Evolutionary conservation across 2,797 vertebrate species (phyloP).

Genomic region (Pagetopsis macropterus): DNA sequence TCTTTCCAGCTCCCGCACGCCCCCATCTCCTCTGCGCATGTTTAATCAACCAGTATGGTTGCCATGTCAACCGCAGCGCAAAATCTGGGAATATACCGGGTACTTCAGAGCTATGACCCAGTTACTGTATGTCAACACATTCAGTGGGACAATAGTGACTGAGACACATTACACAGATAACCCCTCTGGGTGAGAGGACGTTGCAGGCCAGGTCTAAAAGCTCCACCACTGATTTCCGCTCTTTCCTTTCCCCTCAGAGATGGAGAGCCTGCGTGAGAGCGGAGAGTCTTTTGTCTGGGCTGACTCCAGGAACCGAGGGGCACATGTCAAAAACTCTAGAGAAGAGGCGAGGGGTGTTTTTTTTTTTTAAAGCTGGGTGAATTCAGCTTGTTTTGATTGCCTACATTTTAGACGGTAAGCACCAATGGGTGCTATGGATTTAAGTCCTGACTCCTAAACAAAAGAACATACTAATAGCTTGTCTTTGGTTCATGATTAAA

Average conservation of each 20-base stretch:
- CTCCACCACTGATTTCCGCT: constrained; percentile 62
- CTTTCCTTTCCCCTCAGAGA: constrained; percentile 39
- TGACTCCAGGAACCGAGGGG: constrained; percentile 33
- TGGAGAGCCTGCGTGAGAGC: constrained; percentile 43
- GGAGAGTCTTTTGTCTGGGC: constrained; percentile 45
- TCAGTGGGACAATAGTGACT: constrained; percentile 89
- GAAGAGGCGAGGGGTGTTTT: not conserved
- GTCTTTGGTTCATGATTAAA: constrained; percentile 1
- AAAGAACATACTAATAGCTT: not conserved
- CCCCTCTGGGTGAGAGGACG: constrained; percentile 72
- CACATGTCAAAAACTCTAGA: constrained; percentile 41
- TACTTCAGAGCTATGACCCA: constrained; percentile 95
- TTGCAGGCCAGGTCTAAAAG: constrained; percentile 72
- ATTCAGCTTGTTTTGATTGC: constrained; percentile 16
- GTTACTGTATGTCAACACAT: constrained; percentile 96
- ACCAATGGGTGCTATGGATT: constrained; percentile 21
- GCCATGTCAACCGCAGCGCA: constrained; percentile 90
- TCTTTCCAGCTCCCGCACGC: constrained; percentile 68
- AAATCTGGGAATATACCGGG: constrained; percentile 86
- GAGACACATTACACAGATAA: constrained; percentile 85
- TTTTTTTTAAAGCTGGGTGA: constrained; percentile 12
- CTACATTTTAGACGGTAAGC: constrained; percentile 6
- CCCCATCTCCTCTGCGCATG: constrained; percentile 85
- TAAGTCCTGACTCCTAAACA: constrained; percentile 21
- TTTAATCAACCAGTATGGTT: constrained; percentile 94